These are phyloP conservation scores for Pseudochromis fuscus DNA, from an alignment of 2,797 vertebrate species.

Conservation along the genomic window DNA sequence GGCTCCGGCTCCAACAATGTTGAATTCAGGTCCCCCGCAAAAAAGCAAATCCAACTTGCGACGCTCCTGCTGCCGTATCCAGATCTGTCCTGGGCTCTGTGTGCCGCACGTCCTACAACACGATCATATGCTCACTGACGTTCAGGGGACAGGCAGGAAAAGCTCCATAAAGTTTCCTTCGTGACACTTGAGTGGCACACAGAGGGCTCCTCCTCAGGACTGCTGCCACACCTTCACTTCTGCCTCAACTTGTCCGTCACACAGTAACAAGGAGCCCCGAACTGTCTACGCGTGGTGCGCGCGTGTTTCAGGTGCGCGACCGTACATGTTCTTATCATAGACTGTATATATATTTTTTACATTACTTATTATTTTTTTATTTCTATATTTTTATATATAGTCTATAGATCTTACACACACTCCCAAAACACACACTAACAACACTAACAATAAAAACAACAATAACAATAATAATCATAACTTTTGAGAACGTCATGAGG, in stretches of 20 bases:
- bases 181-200: constrained; percentile 21
- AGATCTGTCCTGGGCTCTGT: neutral
- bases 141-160: neutral
- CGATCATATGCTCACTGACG: neutral
- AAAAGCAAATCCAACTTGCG: neutral
- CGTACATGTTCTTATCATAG: no score
- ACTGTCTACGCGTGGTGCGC: no score
- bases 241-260: constrained; percentile 57
- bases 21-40: neutral
- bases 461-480: no score
- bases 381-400: no score
- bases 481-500: neutral
- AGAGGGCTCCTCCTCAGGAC: constrained; percentile 17
- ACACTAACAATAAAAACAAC: no score
- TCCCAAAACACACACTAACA: no score
- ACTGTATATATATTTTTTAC: no score
- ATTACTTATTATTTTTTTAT: no score
- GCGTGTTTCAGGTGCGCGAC: no score
- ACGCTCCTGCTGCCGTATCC: neutral
- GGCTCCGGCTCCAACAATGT: neutral
- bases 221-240: constrained; percentile 67
- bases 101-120: neutral
- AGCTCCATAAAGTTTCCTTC: constrained; percentile 13
- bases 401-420: no score
- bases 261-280: neutral